A percentile compares a stretch with the other conserved stretches of the same genome.
These are phyloP conservation scores for Stramonita haemastoma DNA, from an alignment of 2,888 invertebrate species.

Conservation along the genomic window DNA sequence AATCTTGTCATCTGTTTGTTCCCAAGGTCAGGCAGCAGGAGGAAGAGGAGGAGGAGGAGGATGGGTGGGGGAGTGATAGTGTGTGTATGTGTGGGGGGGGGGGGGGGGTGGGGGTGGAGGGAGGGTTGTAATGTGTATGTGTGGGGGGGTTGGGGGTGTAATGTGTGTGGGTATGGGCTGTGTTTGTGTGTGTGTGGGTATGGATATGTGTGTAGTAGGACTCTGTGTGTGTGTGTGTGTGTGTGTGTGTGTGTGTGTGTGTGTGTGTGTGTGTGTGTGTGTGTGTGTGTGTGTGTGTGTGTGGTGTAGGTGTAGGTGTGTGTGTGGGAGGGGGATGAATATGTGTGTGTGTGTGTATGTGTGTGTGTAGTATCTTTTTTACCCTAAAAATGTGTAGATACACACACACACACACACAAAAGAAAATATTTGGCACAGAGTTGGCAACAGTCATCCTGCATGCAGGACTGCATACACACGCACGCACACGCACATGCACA, in stretches of 20 bases:
- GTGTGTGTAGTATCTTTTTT: background rate
- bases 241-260: background rate
- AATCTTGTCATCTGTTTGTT: too few species aligned
- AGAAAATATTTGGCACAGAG: background rate
- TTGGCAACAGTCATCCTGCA: background rate
- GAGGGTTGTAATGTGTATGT: background rate
- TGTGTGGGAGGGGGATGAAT: background rate
- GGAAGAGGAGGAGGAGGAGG: too few species aligned
- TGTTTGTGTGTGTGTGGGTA: background rate
- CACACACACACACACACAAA: background rate
- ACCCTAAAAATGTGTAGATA: background rate
- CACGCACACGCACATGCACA: background rate
- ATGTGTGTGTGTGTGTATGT: background rate
- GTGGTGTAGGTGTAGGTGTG: too few species aligned
- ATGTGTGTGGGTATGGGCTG: background rate
- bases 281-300: too few species aligned
- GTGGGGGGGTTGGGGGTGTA: background rate
- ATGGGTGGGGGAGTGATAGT: too few species aligned
- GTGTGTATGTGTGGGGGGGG: too few species aligned
- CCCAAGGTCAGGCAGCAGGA: too few species aligned
- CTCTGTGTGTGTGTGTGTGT: too few species aligned
- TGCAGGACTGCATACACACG: background rate
- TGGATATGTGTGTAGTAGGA: background rate
- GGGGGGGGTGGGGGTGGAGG: too few species aligned
- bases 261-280: background rate